phyloP scores from a whole-genome alignment of 2,888 invertebrate genomes.

The Archips crataeganus region DNA sequence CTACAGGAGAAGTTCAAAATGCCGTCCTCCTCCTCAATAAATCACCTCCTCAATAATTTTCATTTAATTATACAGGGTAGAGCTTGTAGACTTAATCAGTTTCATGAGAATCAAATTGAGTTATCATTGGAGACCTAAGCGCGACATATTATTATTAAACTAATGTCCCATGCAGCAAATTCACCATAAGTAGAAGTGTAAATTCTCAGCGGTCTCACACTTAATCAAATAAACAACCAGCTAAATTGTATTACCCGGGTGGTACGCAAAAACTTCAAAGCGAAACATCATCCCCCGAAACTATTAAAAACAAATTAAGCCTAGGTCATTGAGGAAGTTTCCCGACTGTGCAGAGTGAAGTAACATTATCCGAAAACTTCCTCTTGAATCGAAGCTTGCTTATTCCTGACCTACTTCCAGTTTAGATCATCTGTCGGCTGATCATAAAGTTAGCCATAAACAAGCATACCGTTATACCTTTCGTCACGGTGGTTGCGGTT shows the following conservation, averaged over 20 bases:
- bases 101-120: no score
- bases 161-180: background rate
- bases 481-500: conserved; percentile 37
- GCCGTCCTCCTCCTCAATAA: no score
- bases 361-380: conserved; percentile 28
- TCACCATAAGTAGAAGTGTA: background rate
- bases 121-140: no score
- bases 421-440: conserved; percentile 19
- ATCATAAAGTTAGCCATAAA: conserved; percentile 32
- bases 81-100: no score
- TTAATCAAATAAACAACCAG: background rate
- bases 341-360: background rate
- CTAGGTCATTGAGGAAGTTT: conserved; percentile 12
- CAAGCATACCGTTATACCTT: conserved; percentile 30
- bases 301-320: conserved; percentile 18
- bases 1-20: no score
- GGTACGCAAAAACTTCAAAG: conserved; percentile 4
- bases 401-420: conserved; percentile 30
- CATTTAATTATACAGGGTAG: no score
- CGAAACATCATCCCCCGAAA: background rate
- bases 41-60: no score
- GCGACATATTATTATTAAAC: no score
- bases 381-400: conserved; percentile 15
- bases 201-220: background rate
- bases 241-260: background rate